These are phyloP conservation scores for Lepidothrix coronata DNA, from an alignment of 2,113 vertebrate species.

Conservation along the genomic window DNA sequence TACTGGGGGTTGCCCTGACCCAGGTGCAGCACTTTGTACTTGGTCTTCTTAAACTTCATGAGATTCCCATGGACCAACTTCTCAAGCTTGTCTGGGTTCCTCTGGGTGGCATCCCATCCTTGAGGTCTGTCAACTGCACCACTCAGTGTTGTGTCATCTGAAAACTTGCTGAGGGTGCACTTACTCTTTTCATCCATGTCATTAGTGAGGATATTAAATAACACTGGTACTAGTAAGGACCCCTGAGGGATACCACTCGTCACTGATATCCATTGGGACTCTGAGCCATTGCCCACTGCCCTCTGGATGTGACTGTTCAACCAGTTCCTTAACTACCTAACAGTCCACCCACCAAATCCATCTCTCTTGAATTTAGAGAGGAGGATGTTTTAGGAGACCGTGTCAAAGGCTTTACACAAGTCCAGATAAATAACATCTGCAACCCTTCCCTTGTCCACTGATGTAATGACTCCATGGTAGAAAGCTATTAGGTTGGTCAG, in stretches of 20 bases:
- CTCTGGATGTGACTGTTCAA: background rate
- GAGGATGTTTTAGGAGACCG: background rate
- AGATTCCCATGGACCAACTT: background rate
- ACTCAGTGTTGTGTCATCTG: background rate
- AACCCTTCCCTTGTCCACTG: background rate
- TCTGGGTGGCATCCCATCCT: background rate
- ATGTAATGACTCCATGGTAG: background rate
- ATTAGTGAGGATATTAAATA: background rate
- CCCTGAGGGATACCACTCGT: background rate
- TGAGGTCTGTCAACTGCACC: background rate
- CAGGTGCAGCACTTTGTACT: background rate
- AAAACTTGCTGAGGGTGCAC: background rate
- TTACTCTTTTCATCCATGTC: background rate
- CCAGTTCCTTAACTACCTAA: background rate
- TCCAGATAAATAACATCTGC: background rate
- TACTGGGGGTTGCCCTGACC: background rate
- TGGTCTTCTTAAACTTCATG: background rate
- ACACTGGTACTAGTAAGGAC: background rate
- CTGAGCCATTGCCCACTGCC: background rate
- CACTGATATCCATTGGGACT: background rate
- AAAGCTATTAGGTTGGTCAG: background rate
- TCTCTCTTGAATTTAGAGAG: background rate
- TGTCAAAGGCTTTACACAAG: background rate
- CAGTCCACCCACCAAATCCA: background rate
- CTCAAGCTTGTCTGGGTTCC: background rate